These are phyloP conservation scores for Chaetops frenatus DNA, from an alignment of 2,113 vertebrate genomes.

Conservation along the genomic window DNA sequence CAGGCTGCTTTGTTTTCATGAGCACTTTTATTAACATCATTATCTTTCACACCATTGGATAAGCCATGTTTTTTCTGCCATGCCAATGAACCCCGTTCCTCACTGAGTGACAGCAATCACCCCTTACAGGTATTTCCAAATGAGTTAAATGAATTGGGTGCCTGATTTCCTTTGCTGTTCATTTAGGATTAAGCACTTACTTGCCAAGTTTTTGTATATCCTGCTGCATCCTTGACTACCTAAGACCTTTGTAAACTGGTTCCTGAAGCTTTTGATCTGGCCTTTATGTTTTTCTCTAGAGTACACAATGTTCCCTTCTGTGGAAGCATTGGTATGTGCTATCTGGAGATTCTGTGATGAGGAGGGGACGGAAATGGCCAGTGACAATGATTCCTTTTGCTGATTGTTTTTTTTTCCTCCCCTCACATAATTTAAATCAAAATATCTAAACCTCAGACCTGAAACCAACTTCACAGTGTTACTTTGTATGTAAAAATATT, in stretches of 20 bases:
- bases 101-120: neutral
- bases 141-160: neutral
- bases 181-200: neutral
- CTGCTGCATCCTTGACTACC: neutral
- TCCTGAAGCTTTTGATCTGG: slow-evolving; percentile 55
- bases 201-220: neutral
- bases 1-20: slow-evolving; percentile 31
- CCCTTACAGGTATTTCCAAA: neutral
- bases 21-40: neutral
- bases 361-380: neutral
- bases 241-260: neutral
- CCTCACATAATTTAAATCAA: slow-evolving; percentile 8
- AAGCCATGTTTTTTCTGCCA: neutral
- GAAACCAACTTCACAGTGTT: slow-evolving; percentile 61
- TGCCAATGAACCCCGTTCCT: neutral
- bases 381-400: neutral
- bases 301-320: slow-evolving; percentile 26
- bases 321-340: neutral
- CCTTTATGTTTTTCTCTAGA: slow-evolving; percentile 31
- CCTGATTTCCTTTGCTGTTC: neutral
- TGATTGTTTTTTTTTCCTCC: neutral
- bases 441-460: slow-evolving; percentile 63
- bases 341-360: neutral
- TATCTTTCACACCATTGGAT: slow-evolving; percentile 8
- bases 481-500: slow-evolving; percentile 77